A percentile compares a stretch with the other conserved stretches of the same genome.
These are phyloP conservation scores for Selene dorsalis DNA, from an alignment of 2,797 vertebrate species.

Conservation along the genomic window DNA sequence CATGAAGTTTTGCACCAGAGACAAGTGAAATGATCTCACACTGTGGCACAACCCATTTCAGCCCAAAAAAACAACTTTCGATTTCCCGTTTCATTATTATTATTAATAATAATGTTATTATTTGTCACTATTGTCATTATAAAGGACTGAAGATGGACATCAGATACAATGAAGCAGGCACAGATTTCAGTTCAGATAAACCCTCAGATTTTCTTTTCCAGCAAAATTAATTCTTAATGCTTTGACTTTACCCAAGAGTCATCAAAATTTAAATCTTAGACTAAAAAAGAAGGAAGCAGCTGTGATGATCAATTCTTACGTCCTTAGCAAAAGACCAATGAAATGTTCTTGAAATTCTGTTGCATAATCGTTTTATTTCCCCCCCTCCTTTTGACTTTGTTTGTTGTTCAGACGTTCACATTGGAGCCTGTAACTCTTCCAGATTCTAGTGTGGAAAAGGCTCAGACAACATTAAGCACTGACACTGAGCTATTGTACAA, in stretches of 20 bases:
- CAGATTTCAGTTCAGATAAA: background rate
- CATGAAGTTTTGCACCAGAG: background rate
- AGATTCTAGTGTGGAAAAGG: conserved; percentile 15
- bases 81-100: background rate
- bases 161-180: background rate
- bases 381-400: background rate
- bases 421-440: conserved; percentile 1
- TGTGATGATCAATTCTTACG: conserved; percentile 13
- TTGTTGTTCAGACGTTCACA: conserved; percentile 22
- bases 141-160: background rate
- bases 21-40: background rate
- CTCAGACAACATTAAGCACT: conserved; percentile 1
- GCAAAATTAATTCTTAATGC: conserved; percentile 33
- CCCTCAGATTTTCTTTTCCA: conserved; percentile 1
- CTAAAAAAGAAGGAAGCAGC: conserved; percentile 19
- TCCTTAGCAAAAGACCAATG: conserved; percentile 5
- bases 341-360: conserved; percentile 30
- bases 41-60: background rate
- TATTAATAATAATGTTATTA: background rate
- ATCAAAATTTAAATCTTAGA: conserved; percentile 31
- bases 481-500: conserved; percentile 53
- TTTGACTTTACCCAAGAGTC: conserved; percentile 11
- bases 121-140: too few relatives aligned
- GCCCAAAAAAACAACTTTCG: background rate
- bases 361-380: conserved; percentile 6